Evolutionary conservation across 1,140 invertebrate genomes (phyloP), one percentile per base, ranked within the genome.

Genomic region (Pseudomyrmex flavicornis): DNA sequence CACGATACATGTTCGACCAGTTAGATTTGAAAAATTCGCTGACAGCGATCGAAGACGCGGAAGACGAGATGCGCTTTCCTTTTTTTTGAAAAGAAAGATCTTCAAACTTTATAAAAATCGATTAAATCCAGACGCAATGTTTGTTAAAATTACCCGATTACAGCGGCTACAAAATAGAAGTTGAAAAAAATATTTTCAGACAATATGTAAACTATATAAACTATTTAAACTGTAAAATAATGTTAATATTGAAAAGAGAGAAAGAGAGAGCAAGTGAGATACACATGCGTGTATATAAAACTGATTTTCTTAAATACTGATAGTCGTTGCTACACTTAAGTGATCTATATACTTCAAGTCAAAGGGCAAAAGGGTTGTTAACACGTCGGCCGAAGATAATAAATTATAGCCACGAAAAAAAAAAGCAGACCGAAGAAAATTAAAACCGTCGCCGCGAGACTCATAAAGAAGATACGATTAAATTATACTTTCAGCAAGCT

Each of bases 91-190:
- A 48, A 77, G 7, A 35, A 35, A 26, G 26, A 22, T 56, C 13
- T 77, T 50, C n/a, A 56, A 56, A 58, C n/a, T 12, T 35, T 7
- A 35, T 7, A 52, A 56, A 58, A 77, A 69, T 58, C 2, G 52
- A 58, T 58, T 62, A 62, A 75, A 2, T 35, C 5, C 5, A 12
- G 59, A 3, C 44, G 13, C 3, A 44, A 48, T 70, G 15, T 48
- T 7, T 35, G 70, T 79, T 70, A 52, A 79, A 79, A 70, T 69
- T n/a, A 44, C 2, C 20, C 48, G 20, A 70, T 79, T 79, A 69
- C 8, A 4, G 10, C 35, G 46, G 10, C 9, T 69, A 70, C 26
- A 12, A 26, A 70, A 26, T 79, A 79, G 2, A 26, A 12, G 17
- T 9, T 58, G 12, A 70, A 70, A 48, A 17, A 48, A 17, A 7